Conservation (phyloP, 1,140 invertebrate species). For the Brachionus plicatilis region DNA sequence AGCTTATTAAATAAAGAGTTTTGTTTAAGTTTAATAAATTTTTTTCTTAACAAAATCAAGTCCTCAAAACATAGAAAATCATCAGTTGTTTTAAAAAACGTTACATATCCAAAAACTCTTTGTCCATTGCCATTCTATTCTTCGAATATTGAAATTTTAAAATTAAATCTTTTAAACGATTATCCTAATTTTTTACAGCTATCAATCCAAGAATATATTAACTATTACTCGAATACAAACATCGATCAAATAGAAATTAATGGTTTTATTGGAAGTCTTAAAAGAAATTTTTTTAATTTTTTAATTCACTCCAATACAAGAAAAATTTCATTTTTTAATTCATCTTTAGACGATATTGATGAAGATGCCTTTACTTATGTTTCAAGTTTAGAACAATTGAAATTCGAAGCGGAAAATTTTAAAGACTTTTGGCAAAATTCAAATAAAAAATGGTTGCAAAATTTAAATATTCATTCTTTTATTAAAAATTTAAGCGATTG, state of each 20-base stretch:
- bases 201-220: neutral
- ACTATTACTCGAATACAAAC: neutral
- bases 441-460: neutral
- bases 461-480: neutral
- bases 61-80: neutral
- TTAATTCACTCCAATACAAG: neutral
- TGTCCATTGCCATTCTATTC: neutral
- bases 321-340: neutral
- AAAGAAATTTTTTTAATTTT: neutral
- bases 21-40: neutral
- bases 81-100: neutral
- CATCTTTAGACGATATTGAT: neutral
- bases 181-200: neutral
- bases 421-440: neutral
- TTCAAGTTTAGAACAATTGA: neutral
- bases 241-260: neutral
- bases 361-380: neutral
- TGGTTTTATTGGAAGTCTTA: neutral
- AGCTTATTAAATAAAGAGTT: neutral
- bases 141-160: neutral
- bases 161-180: neutral
- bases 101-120: neutral
- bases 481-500: neutral
- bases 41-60: neutral
- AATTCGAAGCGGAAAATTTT: neutral